These are phyloP conservation scores for Eupithecia centaureata DNA, from an alignment of 2,888 invertebrate species.

Conservation along the genomic window DNA sequence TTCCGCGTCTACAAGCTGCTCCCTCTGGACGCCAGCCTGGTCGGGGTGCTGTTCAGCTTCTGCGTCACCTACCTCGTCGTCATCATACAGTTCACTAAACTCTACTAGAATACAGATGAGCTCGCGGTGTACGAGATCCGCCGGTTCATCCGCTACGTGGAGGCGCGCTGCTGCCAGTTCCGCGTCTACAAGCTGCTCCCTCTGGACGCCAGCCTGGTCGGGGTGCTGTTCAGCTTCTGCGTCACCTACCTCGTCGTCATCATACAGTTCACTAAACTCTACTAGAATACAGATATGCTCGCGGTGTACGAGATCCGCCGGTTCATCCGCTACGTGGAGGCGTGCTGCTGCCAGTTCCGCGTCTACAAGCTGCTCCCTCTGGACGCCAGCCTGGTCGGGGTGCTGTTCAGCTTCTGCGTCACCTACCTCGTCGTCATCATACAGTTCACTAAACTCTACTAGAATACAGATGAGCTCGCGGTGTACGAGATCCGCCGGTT, in stretches of 20 bases:
- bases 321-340: too few species aligned
- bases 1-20: slow-evolving; percentile 21
- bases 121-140: neutral
- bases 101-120: slow-evolving; percentile 3
- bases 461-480: neutral
- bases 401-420: slow-evolving; percentile 21
- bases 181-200: slow-evolving; percentile 21
- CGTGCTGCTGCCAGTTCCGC: too few species aligned
- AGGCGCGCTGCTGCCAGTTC: slow-evolving; percentile 24
- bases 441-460: slow-evolving; percentile 18
- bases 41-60: too few species aligned
- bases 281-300: too few species aligned
- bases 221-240: too few species aligned
- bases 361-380: too few species aligned
- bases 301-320: too few species aligned
- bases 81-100: too few species aligned
- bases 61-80: too few species aligned
- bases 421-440: slow-evolving; percentile 31
- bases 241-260: slow-evolving; percentile 46
- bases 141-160: slow-evolving; percentile 25
- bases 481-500: neutral
- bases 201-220: slow-evolving; percentile 16
- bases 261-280: slow-evolving; percentile 39
- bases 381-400: too few species aligned
- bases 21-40: too few species aligned